A percentile compares a stretch with the other conserved stretches of the same genome.
These are phyloP conservation scores for Xestia ashworthii DNA, from an alignment of 2,888 invertebrate species.

Conservation along the genomic window DNA sequence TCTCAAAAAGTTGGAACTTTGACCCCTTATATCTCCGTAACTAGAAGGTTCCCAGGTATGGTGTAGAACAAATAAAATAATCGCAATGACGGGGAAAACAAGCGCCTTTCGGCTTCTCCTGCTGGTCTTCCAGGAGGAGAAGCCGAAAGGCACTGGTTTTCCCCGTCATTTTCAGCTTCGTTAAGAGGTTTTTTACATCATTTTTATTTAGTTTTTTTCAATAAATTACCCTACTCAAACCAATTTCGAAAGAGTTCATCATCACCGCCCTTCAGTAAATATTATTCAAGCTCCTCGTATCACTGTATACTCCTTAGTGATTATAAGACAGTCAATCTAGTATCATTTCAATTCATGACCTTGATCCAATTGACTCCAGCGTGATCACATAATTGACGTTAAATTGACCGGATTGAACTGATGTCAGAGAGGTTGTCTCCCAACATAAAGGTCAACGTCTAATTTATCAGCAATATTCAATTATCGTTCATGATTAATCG, in stretches of 20 bases:
- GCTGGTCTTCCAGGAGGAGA: no score
- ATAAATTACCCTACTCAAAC: background rate
- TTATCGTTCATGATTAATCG: background rate
- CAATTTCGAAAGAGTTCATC: background rate
- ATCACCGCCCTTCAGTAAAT: background rate
- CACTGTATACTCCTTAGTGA: background rate
- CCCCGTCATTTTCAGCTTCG: no score
- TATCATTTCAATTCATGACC: background rate
- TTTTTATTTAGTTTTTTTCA: background rate
- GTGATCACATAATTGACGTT: slow-evolving; percentile 1
- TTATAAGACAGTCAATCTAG: background rate
- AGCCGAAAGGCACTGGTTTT: no score
- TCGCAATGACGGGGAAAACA: no score
- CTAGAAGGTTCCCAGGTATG: no score
- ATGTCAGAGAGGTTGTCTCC: background rate
- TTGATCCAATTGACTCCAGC: background rate
- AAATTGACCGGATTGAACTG: background rate
- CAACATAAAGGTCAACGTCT: background rate
- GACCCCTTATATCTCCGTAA: no score
- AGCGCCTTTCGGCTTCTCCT: no score
- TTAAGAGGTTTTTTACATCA: no score
- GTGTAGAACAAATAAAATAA: no score
- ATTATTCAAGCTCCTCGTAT: background rate
- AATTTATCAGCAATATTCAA: background rate
- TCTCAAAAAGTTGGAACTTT: no score